Evolutionary conservation across 64 coral and sea anemone genomes (phyloP), one percentile per base, ranked within the genome.

Genomic region (Orbicella faveolata): DNA sequence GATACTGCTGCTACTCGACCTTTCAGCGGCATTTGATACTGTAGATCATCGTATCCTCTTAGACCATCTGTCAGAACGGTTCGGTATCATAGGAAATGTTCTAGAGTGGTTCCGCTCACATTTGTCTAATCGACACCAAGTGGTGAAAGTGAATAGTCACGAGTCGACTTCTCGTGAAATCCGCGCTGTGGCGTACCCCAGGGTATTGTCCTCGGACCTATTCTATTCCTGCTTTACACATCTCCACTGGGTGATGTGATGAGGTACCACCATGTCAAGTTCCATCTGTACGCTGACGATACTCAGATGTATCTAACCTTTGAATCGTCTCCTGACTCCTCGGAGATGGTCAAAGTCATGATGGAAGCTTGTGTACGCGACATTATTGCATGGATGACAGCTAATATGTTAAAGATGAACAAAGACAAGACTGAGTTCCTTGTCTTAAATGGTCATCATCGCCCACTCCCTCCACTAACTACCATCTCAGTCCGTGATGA

Each of bases 1-100:
- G 26, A 37, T 75, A 35, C 73, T 75, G 65, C 65, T 68, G 65
- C 65, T 68, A 68, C 65, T 68, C 34, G 73, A 75, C 34, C 73
- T 75, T 75, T 75, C 73, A 34, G 73, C 73, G 0, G 65, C 65
- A 68, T 68, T 68, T 68, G 65, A 68, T 25, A 25, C 65, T 68
- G 19, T 68, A 20, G 73, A 75, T 75, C 73, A 68, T 69, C 18
- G 66, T 69, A 69, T 69, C 18, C 66, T 69, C 3, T 69, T 26
- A 69, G 66, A 69, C 19, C 66, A 5, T 69, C 66, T 69, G 66
- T 69, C 21, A 69, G 15, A 69, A 69, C 66, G 66, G 21, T 26
- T 69, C 19, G 66, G 66, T 26, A 69, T 69, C 21, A 19, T 8
- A 23, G 66, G 19, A 1, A 69, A 69, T 21, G 66, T 20, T 69